phyloP scores from a whole-genome alignment of 2,113 vertebrate genomes.

The Coptodon bakossiorum region DNA sequence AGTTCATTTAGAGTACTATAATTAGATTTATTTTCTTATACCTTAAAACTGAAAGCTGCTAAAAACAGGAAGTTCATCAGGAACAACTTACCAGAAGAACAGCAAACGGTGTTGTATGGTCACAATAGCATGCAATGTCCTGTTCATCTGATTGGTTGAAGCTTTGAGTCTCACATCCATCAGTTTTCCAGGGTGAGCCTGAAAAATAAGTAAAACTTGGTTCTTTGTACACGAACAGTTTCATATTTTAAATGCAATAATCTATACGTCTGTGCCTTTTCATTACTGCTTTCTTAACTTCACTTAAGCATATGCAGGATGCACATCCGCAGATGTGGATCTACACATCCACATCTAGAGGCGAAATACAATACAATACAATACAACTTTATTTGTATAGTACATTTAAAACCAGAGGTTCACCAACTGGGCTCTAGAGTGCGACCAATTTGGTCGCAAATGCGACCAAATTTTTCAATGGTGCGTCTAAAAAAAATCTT shows the following conservation, averaged over 20 bases:
- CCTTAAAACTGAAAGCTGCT: neutral
- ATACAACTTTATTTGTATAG: no score
- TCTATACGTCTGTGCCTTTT: neutral
- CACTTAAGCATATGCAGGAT: neutral
- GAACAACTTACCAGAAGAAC: slow-evolving; percentile 54
- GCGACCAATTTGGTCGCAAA: no score
- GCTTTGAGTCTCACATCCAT: slow-evolving; percentile 23
- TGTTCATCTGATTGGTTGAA: accelerated
- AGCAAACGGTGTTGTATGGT: slow-evolving; percentile 61
- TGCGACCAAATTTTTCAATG: no score
- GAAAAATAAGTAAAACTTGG: neutral
- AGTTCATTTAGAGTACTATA: neutral
- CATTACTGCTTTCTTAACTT: neutral
- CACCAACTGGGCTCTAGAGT: no score
- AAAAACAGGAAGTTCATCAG: neutral
- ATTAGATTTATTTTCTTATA: neutral
- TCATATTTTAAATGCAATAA: neutral
- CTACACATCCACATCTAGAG: no score
- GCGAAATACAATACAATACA: no score
- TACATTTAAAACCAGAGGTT: no score
- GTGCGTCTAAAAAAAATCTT: no score
- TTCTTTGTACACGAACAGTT: neutral
- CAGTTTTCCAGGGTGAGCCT: neutral
- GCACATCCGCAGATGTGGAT: no score
- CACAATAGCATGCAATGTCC: slow-evolving; percentile 26